Base-by-base conservation (phyloP, 2,888 invertebrate species). In the Lissonota sp. region DNA sequence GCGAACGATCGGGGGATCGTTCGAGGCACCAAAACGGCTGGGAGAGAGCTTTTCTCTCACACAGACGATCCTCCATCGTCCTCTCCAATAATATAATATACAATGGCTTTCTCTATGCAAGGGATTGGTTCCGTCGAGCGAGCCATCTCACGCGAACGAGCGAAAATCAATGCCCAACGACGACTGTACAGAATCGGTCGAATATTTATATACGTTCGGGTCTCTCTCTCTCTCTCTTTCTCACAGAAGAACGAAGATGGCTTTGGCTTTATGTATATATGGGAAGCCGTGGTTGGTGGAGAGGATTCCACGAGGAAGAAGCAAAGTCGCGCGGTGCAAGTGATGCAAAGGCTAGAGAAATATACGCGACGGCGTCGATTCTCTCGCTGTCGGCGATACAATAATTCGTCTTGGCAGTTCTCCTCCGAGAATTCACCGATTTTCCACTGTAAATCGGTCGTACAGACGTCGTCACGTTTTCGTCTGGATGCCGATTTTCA, bases 391-490 rank as follows among this genome's bases (percentile, higher is more conserved):
- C 73, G 77, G 69, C 75, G 74, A 78, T 77, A 81, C 73, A 81
- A 81, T 81, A 81, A 81, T 81, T 81, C 80, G 77, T 81, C 80
- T 81, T 77, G 77, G 80, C 77, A 77, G 77, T 26, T 26, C 26
- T 26, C 26, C 73, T 66, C 49, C 58, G 74, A 66, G 70, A 79
- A 75, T 72, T 66, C 44, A 44, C 67, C 74, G 74, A 58, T 62
- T 83, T 72, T 70, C 62, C 62, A 60, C 60, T 53, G 44, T n/a
- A 44, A 53, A 60, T 69, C 70, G 72, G 71, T 44, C 60, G 40
- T 66, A 46, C 66, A 39, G 64, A 60, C 44, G 55, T 67, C 70
- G 60, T 60, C 66, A 26, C n/a, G 49, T 14, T 46, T 51, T 63
- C 71, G 72, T 72, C 75, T 63, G 42, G 42, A 40, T 67, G 44